phyloP scores from a whole-genome alignment of 1,140 invertebrate genomes.

The Leptinotarsa texana region DNA sequence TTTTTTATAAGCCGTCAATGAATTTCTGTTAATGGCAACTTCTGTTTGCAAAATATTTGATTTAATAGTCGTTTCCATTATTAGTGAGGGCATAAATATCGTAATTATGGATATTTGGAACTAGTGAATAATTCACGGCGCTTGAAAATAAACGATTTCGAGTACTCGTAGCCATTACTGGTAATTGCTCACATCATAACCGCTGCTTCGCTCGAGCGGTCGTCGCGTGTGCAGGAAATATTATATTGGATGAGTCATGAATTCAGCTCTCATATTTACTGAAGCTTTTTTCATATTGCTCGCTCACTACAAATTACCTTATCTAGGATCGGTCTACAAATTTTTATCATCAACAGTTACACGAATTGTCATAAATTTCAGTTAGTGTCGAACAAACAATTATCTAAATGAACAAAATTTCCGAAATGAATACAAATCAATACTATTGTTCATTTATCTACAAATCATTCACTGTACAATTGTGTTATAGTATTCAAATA shows the following conservation, averaged over 20 bases:
- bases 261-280: background rate
- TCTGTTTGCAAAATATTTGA: background rate
- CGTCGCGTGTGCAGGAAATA: conserved; percentile 6
- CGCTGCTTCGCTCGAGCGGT: background rate
- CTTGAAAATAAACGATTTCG: conserved; percentile 1
- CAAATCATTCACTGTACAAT: too few species aligned
- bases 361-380: background rate
- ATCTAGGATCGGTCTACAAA: conserved; percentile 1
- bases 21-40: too few species aligned
- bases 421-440: background rate
- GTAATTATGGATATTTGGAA: background rate
- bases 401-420: background rate
- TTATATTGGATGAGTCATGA: conserved; percentile 4
- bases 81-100: background rate
- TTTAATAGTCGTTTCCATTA: background rate
- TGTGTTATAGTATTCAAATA: too few species aligned
- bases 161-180: background rate
- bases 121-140: background rate
- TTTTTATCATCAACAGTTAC: background rate
- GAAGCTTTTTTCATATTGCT: background rate
- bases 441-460: too few species aligned
- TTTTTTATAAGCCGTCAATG: too few species aligned
- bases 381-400: background rate
- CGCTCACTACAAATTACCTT: background rate
- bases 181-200: conserved; percentile 2